Conservation (phyloP, 2,113 vertebrate species). For the Aptenodytes forsteri region DNA sequence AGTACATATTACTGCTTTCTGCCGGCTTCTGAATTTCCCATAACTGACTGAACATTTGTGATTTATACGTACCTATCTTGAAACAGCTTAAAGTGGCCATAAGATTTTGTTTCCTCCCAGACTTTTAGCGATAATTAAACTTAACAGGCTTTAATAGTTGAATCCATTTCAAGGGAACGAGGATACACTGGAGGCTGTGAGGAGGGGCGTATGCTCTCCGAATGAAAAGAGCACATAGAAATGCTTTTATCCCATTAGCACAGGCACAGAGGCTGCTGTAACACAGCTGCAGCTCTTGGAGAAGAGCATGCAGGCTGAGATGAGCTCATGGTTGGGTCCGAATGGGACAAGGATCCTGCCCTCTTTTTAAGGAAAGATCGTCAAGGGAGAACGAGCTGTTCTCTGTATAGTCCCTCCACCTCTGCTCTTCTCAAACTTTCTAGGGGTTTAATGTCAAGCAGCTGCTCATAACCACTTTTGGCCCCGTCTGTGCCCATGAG, state of each 20-base stretch:
- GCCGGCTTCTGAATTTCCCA: not conserved
- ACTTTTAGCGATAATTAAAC: not conserved
- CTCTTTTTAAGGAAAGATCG: not conserved
- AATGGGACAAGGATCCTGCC: not conserved
- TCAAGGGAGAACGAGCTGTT: not conserved
- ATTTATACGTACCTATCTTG: not conserved
- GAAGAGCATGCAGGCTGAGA: not conserved
- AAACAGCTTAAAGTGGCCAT: not conserved
- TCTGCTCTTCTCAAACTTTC: not conserved
- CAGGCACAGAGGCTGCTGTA: not conserved
- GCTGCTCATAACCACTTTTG: not conserved
- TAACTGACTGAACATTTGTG: not conserved
- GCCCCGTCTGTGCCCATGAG: not conserved
- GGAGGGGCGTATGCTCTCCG: not conserved
- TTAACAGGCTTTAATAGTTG: not conserved
- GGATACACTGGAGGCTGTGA: not conserved
- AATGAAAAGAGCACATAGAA: conserved; percentile 8
- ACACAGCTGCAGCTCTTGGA: conserved; percentile 1
- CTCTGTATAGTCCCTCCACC: not conserved
- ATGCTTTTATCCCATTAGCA: conserved; percentile 7
- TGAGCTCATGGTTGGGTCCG: not conserved
- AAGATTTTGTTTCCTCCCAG: not conserved
- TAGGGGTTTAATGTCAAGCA: not conserved
- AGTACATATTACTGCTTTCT: not conserved
- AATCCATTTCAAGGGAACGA: not conserved